Evolutionary conservation across 64 coral and sea anemone genomes (phyloP), one percentile per base, ranked within the genome.

Genomic region (Actinia tenebrosa): DNA sequence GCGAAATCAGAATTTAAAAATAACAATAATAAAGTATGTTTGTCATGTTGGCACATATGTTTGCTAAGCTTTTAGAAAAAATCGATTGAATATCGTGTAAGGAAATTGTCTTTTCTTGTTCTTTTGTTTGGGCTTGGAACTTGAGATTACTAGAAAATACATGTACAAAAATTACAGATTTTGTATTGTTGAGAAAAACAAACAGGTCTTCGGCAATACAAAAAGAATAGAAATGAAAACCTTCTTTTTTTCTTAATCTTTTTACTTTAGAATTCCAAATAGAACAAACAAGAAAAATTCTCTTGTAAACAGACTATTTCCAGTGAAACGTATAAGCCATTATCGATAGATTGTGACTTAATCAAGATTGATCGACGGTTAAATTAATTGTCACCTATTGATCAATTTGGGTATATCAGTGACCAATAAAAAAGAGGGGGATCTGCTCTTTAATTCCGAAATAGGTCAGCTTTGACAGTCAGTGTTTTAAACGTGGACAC

Each of bases 111-210:
- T 42, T 75, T 43, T 25, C 69, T 30, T 11, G 26, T 42, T 26
- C 2, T 27, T 75, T n/a, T 42, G n/a, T 14, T 27, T 37, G 10
- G 23, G 9, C 13, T 75, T 26, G n/a, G 26, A 75, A 75, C 69
- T 42, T 75, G 69, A 75, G 69, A 27, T 27, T 75, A 75, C 69
- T 75, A 75, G 69, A 75, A 75, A 75, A 75, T 75, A 75, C 69
- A 30, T 42, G 69, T 75, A 75, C 69, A 75, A 42, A 10, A 37
- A 37, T 37, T 37, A 37, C 30, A 37, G 30, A 75, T 75, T 30
- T 42, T 69, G 1, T 42, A 75, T 75, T 75, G 69, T 75, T 42
- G 4, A 75, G 25, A 75, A 75, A 75, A 75, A 75, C 25, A 75
- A 75, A 75, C 69, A 75, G 37, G 69, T 30, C 69, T 75, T 75